Evolutionary conservation across 2,888 invertebrate genomes (phyloP), one percentile per base, ranked within the genome.

Genomic region (Branchinecta sandiegonensis): DNA sequence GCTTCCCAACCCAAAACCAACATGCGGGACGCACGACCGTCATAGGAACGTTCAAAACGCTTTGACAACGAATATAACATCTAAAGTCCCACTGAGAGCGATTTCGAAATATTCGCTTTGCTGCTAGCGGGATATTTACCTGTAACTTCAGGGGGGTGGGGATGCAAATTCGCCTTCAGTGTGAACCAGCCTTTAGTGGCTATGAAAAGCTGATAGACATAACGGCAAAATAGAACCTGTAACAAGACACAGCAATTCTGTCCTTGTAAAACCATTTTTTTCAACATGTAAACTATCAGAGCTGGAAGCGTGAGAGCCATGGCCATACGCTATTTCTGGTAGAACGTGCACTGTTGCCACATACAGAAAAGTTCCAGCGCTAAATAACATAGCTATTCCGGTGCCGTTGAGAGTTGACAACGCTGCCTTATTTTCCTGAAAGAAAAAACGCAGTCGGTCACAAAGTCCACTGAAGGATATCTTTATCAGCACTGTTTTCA

Each of bases 281-380:
- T 69, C 64, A 73, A 71, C 73, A 65, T 69, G n/a, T 65, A 64
- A 17, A 48, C 46, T 65, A 17, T 46, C 63, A 13, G 66, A 48
- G 23, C 46, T 46, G 8, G 66, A 47, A 46, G 63, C 47, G 48
- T 69, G 69, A 47, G 69, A 67, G 47, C 69, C 66, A 13, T 48
- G 47, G 23, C 69, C 66, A n/a, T 64, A 67, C 12, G 89, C 90
- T 10, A 99, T 81, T 78, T 99, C 99, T 0, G 99, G 97, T 66
- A 99, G 78, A 0, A 99, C 96, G 78, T 99, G 99, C 0, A 99
- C 96, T 0, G 97, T 97, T 0, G 99, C 94, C 3, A 99, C 99
- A 77, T 97, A 99, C 0, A 99, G 82, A 80, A 99, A 99, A 13
- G 99, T 99, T 0, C 99, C 99, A 0, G 96, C 99, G 65, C 96